A percentile compares a stretch with the other conserved stretches of the same genome.
These are phyloP conservation scores for Parapsyche elsis DNA, from an alignment of 1,140 invertebrate species.

Conservation along the genomic window DNA sequence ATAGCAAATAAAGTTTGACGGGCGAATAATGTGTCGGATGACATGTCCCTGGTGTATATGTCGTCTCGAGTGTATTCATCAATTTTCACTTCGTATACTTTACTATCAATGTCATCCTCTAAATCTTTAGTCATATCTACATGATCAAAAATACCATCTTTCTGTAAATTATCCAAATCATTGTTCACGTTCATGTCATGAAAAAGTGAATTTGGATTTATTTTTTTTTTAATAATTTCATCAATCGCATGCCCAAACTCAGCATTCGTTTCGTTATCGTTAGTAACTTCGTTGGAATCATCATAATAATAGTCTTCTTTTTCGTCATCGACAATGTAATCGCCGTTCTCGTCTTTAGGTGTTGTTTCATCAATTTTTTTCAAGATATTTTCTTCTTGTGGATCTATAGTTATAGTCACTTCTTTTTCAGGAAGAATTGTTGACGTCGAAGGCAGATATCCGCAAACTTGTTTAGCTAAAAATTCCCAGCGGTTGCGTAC, in stretches of 20 bases:
- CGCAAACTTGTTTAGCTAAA: constrained; percentile 63
- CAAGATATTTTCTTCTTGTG: constrained; percentile 57
- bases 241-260: not conserved
- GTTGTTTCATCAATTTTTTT: constrained; percentile 53
- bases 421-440: not conserved
- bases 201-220: not conserved
- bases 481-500: constrained; percentile 62
- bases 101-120: not conserved
- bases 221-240: too few species aligned
- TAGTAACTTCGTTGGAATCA: constrained; percentile 59
- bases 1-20: constrained; percentile 49
- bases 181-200: not conserved
- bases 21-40: not conserved
- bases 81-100: not conserved
- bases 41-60: not conserved
- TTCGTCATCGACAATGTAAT: constrained; percentile 54
- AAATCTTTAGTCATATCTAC: not conserved
- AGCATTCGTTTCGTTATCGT: constrained; percentile 48
- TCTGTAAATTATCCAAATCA: not conserved
- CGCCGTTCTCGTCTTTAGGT: constrained; percentile 30
- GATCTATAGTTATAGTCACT: constrained; percentile 50
- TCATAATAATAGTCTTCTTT: constrained; percentile 56
- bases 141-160: not conserved
- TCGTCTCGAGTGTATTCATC: not conserved
- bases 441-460: constrained; percentile 36